Conservation (phyloP, 2,888 invertebrate species). For the Rhagium mordax region DNA sequence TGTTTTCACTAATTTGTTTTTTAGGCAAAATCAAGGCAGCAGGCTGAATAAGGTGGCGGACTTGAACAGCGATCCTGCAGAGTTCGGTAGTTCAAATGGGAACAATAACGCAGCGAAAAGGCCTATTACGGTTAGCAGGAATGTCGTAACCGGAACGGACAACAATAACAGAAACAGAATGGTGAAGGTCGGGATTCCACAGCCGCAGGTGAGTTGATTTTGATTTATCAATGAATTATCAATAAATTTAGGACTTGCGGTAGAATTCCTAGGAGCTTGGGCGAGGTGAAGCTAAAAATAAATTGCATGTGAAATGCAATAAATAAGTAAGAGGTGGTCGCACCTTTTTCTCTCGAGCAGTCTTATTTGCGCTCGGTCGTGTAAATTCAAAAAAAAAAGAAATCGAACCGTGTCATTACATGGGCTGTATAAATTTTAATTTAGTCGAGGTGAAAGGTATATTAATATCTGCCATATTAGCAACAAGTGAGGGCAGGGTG, state of each 20-base stretch:
- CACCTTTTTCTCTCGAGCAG: neutral
- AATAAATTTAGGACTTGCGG: neutral
- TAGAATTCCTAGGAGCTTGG: neutral
- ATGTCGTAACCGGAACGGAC: constrained; percentile 44
- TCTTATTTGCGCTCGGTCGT: neutral
- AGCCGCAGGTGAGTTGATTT: constrained; percentile 50
- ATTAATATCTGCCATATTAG: neutral
- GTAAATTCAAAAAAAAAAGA: neutral
- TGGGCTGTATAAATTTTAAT: neutral
- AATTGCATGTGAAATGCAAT: constrained; percentile 10
- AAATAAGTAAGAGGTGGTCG: neutral
- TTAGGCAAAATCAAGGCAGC: constrained; percentile 42
- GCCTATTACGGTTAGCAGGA: constrained; percentile 44
- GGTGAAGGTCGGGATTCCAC: constrained; percentile 45
- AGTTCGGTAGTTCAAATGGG: constrained; percentile 56
- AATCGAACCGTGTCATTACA: neutral
- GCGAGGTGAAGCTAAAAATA: neutral
- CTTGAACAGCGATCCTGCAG: constrained; percentile 67
- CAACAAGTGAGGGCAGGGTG: neutral
- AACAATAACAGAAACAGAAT: constrained; percentile 53
- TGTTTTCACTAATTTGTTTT: no score
- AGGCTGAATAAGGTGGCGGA: constrained; percentile 80
- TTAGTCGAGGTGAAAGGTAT: neutral
- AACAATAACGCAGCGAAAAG: constrained; percentile 47
- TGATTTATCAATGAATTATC: neutral